Evolutionary conservation across 2,113 vertebrate species (phyloP), one percentile per base, ranked within the genome.

Genomic region (Nothobranchius kuhntae): DNA sequence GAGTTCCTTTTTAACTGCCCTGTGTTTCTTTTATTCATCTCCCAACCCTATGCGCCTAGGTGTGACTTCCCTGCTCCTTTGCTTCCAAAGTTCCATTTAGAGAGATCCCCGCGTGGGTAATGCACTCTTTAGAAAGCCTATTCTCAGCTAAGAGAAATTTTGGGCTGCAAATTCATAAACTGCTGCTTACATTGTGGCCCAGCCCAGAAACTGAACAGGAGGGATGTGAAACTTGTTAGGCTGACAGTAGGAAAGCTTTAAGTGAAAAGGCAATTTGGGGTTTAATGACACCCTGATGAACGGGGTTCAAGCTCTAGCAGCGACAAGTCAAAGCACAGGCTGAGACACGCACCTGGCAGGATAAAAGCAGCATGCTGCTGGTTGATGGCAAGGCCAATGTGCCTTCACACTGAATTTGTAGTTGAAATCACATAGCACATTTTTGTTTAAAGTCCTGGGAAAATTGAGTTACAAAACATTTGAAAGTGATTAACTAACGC

Each of bases 241-340:
- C 67, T 69, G 75, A 61, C 69, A 71, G 73, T 76, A 71, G 68
- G 71, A 81, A 72, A 60, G 40, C 68, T 68, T 67, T 38, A 73
- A 71, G 80, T 77, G 77, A 89, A 83, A 83, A 83, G 80, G 81
- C 48, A 71, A 83, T 89, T 87, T 85, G 78, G 71, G 73, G 85
- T 89, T 87, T 89, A 91, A 87, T 83, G 82, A 86, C 89, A 84
- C 52, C 38, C 80, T 88, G 87, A 92, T 86, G 77, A 87, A 90
- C 84, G 75, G 69, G 60, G 71, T 59, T 73, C 72, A 81, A 77
- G 77, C 75, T 67, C 66, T 56, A 14, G 80, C 61, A 64, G 85
- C 72, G 75, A 85, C 89, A 90, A 91, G 76, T 91, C 83, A 86
- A 65, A 78, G 79, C 71, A 54, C 64, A 65, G 69, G 73, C 53